phyloP scores from a whole-genome alignment of 2,888 invertebrate species.

The Temnothorax ravouxi region DNA sequence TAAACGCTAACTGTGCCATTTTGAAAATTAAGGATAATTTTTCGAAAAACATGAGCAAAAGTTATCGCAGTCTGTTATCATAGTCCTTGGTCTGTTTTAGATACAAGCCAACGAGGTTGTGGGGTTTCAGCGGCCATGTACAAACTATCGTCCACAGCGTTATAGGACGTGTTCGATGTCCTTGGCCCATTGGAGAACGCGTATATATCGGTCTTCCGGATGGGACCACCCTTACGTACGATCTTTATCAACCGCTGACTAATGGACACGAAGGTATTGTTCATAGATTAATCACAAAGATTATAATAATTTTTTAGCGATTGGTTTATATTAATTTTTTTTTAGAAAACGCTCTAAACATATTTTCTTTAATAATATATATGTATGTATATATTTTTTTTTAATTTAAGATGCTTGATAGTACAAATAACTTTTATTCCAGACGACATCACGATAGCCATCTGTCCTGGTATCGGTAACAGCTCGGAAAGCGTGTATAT shows the following conservation, averaged over 20 bases:
- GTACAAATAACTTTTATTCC: slow-evolving; percentile 53
- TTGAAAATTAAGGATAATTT: background rate
- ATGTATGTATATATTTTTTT: background rate
- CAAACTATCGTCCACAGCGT: slow-evolving; percentile 97
- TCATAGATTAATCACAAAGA: slow-evolving; percentile 1
- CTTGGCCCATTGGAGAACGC: slow-evolving; percentile 95
- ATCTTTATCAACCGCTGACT: slow-evolving; percentile 94
- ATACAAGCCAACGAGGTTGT: slow-evolving; percentile 95
- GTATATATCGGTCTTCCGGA: slow-evolving; percentile 92
- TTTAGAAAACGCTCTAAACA: background rate
- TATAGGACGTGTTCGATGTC: slow-evolving; percentile 94
- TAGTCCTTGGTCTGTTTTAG: slow-evolving; percentile 87
- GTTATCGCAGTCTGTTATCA: too few species aligned
- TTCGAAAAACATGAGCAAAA: background rate
- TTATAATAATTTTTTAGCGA: background rate
- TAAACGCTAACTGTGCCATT: background rate
- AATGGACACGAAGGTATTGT: slow-evolving; percentile 90
- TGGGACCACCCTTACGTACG: slow-evolving; percentile 96
- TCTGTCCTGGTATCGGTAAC: slow-evolving; percentile 97
- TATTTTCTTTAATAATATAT: slow-evolving; percentile 12
- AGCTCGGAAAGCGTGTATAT: slow-evolving; percentile 98
- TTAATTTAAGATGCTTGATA: background rate
- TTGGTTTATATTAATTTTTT: background rate
- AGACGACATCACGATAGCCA: slow-evolving; percentile 96
- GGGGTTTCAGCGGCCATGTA: slow-evolving; percentile 98